phyloP scores from a whole-genome alignment of 1,140 invertebrate genomes.

The Drosophila nigrodunni region DNA sequence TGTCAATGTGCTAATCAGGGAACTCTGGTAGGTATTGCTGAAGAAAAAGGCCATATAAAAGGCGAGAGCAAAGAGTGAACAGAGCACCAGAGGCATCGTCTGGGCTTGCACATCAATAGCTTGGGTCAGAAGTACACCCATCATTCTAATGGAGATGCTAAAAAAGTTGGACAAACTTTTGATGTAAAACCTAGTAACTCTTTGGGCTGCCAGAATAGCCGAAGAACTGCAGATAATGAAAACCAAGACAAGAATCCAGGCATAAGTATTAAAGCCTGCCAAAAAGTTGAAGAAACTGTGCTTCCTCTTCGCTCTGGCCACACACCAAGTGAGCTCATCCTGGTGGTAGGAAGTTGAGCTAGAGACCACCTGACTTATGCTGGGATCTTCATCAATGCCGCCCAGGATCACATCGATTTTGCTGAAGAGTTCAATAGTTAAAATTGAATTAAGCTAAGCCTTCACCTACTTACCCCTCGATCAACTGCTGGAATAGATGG shows the following conservation, averaged over 20 bases:
- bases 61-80: slow-evolving; percentile 46
- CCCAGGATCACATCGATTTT: slow-evolving; percentile 79
- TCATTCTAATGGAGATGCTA: slow-evolving; percentile 52
- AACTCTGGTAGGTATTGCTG: slow-evolving; percentile 77
- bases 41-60: slow-evolving; percentile 74
- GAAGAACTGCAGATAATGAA: slow-evolving; percentile 58
- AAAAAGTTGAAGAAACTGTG: slow-evolving; percentile 76
- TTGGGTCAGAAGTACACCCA: slow-evolving; percentile 68
- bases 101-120: slow-evolving; percentile 44
- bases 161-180: slow-evolving; percentile 48
- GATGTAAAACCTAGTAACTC: slow-evolving; percentile 24
- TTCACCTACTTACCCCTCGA: slow-evolving; percentile 63
- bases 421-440: slow-evolving; percentile 17
- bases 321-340: slow-evolving; percentile 82
- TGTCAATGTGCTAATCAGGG: slow-evolving; percentile 77
- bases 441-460: not conserved
- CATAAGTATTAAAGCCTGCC: slow-evolving; percentile 54
- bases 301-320: slow-evolving; percentile 63
- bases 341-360: slow-evolving; percentile 75
- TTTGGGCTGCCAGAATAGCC: slow-evolving; percentile 52
- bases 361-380: slow-evolving; percentile 75
- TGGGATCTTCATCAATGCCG: slow-evolving; percentile 79
- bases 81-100: slow-evolving; percentile 37
- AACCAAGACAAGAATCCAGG: slow-evolving; percentile 53
- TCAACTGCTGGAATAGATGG: slow-evolving; percentile 75